Base-by-base conservation (phyloP, 2,888 invertebrate species). In the Diadromus collaris region DNA sequence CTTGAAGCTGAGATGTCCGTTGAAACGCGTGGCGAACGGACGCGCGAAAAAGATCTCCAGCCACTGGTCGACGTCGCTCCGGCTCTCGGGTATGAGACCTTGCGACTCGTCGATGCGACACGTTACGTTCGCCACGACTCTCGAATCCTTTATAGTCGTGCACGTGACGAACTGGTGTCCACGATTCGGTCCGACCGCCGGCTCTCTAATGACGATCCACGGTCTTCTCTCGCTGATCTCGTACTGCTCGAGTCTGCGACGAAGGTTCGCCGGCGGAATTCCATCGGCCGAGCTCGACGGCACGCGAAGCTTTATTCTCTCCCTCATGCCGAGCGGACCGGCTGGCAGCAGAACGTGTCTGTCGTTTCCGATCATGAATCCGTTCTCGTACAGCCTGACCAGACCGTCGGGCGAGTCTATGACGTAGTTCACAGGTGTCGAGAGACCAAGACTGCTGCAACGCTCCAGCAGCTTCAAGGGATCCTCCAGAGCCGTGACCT, bases 1-100 rank as follows among this genome's bases (percentile, higher is more conserved):
- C 81, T 96, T 92, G 88, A 97, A 96, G 84, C 96, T 95, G 16
- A 96, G 92, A 87, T 96, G 96, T 0, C 96, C 96, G 64, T 94
- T 95, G 89, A 96, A 93, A 7, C 94, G 94, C 56, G 94, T 92
- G 73, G 94, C 93, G 41, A 94, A 92, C 54, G 95, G 91, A 85
- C 93, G 93, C 41, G 92, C 91, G 86, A 96, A 95, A 89, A 96
- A 96, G 82, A 93, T 92, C 80, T 94, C 93, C 83, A 97, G 91
- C 96, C 96, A 96, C 24, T 92, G 92, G 84, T 94, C 93, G 67
- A 96, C 93, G 84, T 95, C 94, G 73, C 93, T 93, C 80, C 94
- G 92, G 82, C 94, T 93, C 82, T 94, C 93, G 0, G 96, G 95
- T 68, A 95, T 93, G 61, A 96, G 90, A 38, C 95, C 95, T 84